Base-by-base conservation (phyloP, 2,888 invertebrate genomes). In the Catocala nupta region DNA sequence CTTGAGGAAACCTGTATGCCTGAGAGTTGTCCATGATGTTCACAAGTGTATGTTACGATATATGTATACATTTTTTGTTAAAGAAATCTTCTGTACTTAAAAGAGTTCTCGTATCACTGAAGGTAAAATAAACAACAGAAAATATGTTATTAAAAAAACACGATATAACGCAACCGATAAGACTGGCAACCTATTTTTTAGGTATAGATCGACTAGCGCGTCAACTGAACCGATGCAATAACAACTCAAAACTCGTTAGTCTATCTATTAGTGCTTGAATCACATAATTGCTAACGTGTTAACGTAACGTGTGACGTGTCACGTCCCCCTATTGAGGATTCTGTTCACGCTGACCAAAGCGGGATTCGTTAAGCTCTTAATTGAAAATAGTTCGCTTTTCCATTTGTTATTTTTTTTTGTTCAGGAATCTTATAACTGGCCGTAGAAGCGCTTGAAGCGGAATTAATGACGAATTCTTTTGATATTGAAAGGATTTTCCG, bases 341-440 rank as follows among this genome's bases (percentile, higher is more conserved):
- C 62, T 43, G 49, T 39, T 57, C 57, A 63, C 62, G 62, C 12
- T 10, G 25, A 33, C 13, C 48, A 36, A 13, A 56, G 52, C 53
- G 44, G 16, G 53, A 57, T 63, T 63, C 62, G 62, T 63, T 63
- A 57, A 63, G 62, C 49, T 49, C 60, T 57, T 76, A 65, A 74
- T 74, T 73, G 65, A 63, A 75, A 75, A 68, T 70, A 59, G 73
- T 65, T 66, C 56, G 43, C 48, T 53, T 61, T 52, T 43, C 44
- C 34, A 54, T 48, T 45, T 13, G 16, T 34, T 36, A 39, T 13
- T 33, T 16, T 49, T 48, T 56, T 57, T 66, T 63, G 53, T 44
- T 44, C 36, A 25, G 43, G 34, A 48, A 33, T 51, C 57, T 36
- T 49, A 48, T 50, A 49, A 55, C 55, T 44, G 36, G 42, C 43